Base-by-base conservation (phyloP, 2,113 vertebrate genomes). In the Plectropomus leopardus region DNA sequence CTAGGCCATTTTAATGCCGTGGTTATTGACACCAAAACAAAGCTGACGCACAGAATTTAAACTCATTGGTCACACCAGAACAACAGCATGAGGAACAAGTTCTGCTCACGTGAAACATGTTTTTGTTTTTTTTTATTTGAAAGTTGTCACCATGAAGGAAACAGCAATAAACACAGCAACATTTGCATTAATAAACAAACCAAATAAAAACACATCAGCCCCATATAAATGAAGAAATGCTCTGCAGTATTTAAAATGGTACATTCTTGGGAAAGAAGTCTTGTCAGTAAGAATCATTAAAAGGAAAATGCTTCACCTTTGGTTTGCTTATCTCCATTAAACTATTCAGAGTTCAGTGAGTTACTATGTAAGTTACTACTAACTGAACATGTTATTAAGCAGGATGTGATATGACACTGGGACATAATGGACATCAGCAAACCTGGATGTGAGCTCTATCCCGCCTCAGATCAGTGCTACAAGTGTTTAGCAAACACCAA, bases 101-200 rank as follows among this genome's bases (percentile, higher is more conserved):
- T n/a, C n/a, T n/a, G n/a, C n/a, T n/a, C n/a, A n/a, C n/a, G n/a
- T n/a, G n/a, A n/a, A n/a, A n/a, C n/a, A n/a, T n/a, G n/a, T n/a
- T 60, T 50, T 32, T 3, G 63, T 53, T 42, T 48, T 75, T 58
- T 86, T 78, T 89, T 86, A 87, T 87, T 87, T 80, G 19, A 67
- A 77, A 83, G 21, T 80, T 34, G 71, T 89, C 26, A 80, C 48
- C 32, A 63, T 73, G n/a, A 86, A 83, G 16, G 44, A 76, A 86
- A 81, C 63, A 78, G 54, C 48, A 67, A 85, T 53, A 70, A 85
- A 76, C 42, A 78, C 47, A 76, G 15, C 1, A 72, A 69, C 63
- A 84, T 80, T 58, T 40, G 58, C n/a, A 63, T 64, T 55, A 34
- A 67, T 82, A 74, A 65, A 82, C 23, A 71, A 24, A 23, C 60